A percentile compares a stretch with the other conserved stretches of the same genome.
Conservation (phyloP, 2,797 vertebrate species). For the Platalea minor region DNA sequence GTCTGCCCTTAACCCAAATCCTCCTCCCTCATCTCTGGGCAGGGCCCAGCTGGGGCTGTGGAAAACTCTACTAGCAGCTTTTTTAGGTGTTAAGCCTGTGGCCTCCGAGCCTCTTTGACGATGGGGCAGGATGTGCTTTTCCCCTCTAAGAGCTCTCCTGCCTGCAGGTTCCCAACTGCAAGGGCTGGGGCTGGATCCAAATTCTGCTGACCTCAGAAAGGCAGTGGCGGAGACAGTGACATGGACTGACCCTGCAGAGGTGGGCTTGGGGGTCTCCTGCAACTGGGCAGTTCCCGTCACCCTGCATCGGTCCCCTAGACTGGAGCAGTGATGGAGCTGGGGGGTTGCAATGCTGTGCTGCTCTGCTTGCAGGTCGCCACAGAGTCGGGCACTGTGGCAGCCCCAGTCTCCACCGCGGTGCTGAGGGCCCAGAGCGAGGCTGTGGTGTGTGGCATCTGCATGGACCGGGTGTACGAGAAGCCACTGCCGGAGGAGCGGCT, state of each 20-base stretch:
- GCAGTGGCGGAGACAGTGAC: accelerated
- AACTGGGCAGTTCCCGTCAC: accelerated
- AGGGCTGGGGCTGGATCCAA: background rate
- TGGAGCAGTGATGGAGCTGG: accelerated
- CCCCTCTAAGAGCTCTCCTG: background rate
- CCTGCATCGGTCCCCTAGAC: accelerated
- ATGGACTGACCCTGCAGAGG: background rate
- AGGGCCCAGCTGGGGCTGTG: background rate
- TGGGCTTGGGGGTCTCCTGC: background rate
- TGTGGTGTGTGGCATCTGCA: slow-evolving; percentile 88
- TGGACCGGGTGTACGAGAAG: slow-evolving; percentile 91
- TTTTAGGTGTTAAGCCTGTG: background rate
- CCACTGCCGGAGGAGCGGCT: slow-evolving; percentile 56
- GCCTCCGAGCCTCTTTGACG: background rate
- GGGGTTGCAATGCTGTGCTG: accelerated
- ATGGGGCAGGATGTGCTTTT: background rate
- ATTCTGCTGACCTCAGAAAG: background rate
- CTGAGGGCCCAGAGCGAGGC: slow-evolving; percentile 70
- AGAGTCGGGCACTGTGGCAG: accelerated
- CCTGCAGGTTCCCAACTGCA: background rate
- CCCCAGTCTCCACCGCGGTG: accelerated
- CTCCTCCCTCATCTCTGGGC: background rate
- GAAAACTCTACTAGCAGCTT: background rate
- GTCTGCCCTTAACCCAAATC: background rate
- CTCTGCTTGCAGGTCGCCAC: background rate